Evolutionary conservation across 2,113 vertebrate species (phyloP).

Genomic region (Gobio gobio): DNA sequence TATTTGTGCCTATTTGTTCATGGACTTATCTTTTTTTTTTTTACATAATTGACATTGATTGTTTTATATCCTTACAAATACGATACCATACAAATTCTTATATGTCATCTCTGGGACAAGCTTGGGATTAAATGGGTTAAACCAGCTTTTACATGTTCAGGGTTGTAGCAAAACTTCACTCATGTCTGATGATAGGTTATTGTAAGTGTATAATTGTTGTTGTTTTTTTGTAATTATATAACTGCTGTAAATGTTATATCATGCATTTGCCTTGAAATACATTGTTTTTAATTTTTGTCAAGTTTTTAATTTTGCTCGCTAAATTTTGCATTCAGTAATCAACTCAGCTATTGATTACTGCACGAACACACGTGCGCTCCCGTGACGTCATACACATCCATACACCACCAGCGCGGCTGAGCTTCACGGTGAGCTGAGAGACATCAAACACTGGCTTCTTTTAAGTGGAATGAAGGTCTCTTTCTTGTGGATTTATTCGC

Average conservation of each 20-base stretch:
- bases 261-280: neutral
- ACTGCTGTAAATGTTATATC: no score
- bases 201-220: neutral
- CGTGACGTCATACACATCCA: constrained; percentile 1
- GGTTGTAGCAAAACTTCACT: no score
- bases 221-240: neutral
- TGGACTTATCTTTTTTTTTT: no score
- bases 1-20: no score
- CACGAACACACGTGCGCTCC: neutral
- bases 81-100: no score
- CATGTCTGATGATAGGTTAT: neutral
- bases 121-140: no score
- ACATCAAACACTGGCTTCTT: neutral
- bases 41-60: no score
- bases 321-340: neutral
- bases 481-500: neutral
- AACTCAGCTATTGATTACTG: neutral
- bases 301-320: neutral
- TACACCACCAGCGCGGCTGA: neutral
- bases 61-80: no score
- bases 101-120: no score
- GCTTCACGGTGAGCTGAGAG: neutral
- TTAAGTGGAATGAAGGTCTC: neutral
- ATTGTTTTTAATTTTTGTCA: neutral
- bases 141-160: no score